A percentile compares a stretch with the other conserved stretches of the same genome.
phyloP scores from a whole-genome alignment of 2,797 vertebrate species.

The Spondyliosoma cantharus region DNA sequence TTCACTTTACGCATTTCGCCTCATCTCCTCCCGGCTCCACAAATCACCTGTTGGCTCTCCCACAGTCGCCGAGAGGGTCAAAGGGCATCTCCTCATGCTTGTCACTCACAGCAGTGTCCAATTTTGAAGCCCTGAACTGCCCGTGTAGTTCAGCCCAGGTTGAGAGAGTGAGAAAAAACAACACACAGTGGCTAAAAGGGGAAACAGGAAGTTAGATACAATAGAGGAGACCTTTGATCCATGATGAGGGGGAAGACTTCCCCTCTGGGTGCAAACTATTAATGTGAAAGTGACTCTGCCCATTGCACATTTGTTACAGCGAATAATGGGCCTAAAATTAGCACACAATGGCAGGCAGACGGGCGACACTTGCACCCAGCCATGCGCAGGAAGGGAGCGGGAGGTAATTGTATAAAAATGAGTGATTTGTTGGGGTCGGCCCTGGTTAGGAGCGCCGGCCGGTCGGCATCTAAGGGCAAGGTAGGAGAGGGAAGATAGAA shows the following conservation, averaged over 20 bases:
- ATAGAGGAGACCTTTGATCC: constrained; percentile 96
- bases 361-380: constrained; percentile 83
- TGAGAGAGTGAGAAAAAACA: constrained; percentile 82
- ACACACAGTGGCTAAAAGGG: constrained; percentile 89
- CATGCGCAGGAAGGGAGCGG: constrained; percentile 86
- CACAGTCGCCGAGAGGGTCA: constrained; percentile 59
- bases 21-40: constrained; percentile 46
- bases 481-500: constrained; percentile 43
- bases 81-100: constrained; percentile 79
- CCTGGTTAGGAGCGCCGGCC: constrained; percentile 74
- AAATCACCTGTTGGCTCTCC: constrained; percentile 62
- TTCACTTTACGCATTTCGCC: constrained; percentile 56
- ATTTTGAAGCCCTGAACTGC: constrained; percentile 41
- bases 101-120: constrained; percentile 71
- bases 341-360: constrained; percentile 93
- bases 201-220: constrained; percentile 93
- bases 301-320: constrained; percentile 84
- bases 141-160: constrained; percentile 46
- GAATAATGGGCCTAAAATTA: constrained; percentile 96
- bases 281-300: constrained; percentile 90
- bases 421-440: constrained; percentile 84
- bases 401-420: constrained; percentile 87
- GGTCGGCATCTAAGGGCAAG: constrained; percentile 63
- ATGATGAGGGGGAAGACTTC: constrained; percentile 86
- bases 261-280: constrained; percentile 84